Conservation (phyloP, 2,113 vertebrate genomes). For the Sebastes schlegelii region DNA sequence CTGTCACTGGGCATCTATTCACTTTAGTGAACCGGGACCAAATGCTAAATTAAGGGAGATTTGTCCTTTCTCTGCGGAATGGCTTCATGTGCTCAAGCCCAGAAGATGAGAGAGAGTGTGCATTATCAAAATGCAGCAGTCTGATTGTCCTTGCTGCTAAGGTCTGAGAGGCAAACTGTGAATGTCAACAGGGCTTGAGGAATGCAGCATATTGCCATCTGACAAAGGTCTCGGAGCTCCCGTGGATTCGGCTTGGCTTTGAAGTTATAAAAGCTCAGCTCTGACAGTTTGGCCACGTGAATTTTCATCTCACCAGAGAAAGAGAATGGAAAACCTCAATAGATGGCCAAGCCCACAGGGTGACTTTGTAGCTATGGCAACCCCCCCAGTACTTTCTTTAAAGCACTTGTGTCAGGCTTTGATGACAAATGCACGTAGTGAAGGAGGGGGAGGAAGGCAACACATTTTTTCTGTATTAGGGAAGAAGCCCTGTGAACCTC, state of each 20-base stretch:
- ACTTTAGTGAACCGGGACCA: slow-evolving; percentile 28
- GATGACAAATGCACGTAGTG: slow-evolving; percentile 68
- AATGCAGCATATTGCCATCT: slow-evolving; percentile 45
- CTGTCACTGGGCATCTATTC: slow-evolving; percentile 59
- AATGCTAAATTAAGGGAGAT: slow-evolving; percentile 45
- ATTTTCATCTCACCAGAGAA: slow-evolving; percentile 55
- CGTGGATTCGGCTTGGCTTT: slow-evolving; percentile 60
- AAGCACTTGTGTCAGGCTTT: slow-evolving; percentile 69
- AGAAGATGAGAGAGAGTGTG: slow-evolving; percentile 13
- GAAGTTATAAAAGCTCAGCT: slow-evolving; percentile 69
- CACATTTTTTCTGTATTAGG: slow-evolving; percentile 31
- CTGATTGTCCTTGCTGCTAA: slow-evolving; percentile 49
- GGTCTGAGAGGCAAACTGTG: slow-evolving; percentile 55
- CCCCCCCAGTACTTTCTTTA: slow-evolving; percentile 57
- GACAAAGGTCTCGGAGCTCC: slow-evolving; percentile 69
- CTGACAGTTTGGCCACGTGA: slow-evolving; percentile 67
- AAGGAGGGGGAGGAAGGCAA: slow-evolving; percentile 34
- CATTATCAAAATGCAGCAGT: slow-evolving; percentile 36
- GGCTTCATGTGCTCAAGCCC: slow-evolving; percentile 18
- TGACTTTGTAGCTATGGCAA: slow-evolving; percentile 80
- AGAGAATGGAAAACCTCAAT: slow-evolving; percentile 53
- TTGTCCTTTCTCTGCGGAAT: slow-evolving; percentile 43
- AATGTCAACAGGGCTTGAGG: slow-evolving; percentile 65
- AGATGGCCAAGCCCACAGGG: slow-evolving; percentile 64
- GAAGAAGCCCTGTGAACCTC: slow-evolving; percentile 40